A percentile compares a stretch with the other conserved stretches of the same genome.
Evolutionary conservation across 2,888 invertebrate genomes (phyloP).

Genomic region (Mythimna albipuncta): DNA sequence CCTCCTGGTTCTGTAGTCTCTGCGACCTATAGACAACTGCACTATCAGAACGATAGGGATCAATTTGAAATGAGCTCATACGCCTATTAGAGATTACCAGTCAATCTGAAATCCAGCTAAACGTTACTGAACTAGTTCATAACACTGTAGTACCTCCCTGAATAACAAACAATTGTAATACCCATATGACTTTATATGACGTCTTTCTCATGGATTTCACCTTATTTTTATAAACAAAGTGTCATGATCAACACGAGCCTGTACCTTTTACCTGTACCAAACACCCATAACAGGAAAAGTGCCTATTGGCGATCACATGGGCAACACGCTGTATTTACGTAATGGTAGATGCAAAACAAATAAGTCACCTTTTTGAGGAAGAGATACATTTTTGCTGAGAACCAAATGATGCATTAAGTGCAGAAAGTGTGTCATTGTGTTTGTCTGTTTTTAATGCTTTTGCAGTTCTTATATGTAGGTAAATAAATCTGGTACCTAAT

Average conservation of each 20-base stretch:
- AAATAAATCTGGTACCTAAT: neutral
- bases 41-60: neutral
- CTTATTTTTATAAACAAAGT: neutral
- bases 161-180: neutral
- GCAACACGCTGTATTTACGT: neutral
- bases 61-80: neutral
- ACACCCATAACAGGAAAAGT: neutral
- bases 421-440: constrained; percentile 27
- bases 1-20: too few species aligned
- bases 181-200: neutral
- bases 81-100: neutral
- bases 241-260: neutral
- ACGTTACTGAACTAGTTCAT: neutral
- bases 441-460: constrained; percentile 4
- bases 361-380: constrained; percentile 9
- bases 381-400: constrained; percentile 5
- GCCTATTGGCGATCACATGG: neutral
- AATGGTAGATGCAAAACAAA: neutral
- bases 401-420: neutral
- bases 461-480: neutral
- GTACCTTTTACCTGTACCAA: neutral
- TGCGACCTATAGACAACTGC: too few species aligned
- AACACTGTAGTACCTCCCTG: neutral
- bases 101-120: neutral
- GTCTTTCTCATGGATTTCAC: too few species aligned